Evolutionary conservation across 2,113 vertebrate genomes (phyloP).

Genomic region (Sylvietta virens): DNA sequence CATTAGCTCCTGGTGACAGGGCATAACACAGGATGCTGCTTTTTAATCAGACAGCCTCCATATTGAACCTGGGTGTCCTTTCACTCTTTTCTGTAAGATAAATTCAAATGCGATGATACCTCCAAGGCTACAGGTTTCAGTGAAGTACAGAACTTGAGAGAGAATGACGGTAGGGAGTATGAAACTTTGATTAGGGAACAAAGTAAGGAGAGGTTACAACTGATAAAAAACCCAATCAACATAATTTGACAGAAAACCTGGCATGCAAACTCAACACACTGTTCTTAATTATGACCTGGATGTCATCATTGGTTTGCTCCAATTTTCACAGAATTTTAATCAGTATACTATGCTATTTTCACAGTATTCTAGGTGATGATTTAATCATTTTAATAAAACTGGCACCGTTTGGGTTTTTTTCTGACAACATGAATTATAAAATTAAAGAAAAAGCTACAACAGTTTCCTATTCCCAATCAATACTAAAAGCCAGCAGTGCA

Average conservation of each 20-base stretch:
- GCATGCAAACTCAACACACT: not conserved
- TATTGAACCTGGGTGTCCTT: not conserved
- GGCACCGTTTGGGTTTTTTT: not conserved
- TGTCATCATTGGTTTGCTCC: not conserved
- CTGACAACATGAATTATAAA: not conserved
- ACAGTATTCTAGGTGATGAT: not conserved
- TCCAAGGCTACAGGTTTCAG: not conserved
- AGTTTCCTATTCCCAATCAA: not conserved
- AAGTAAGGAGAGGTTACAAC: not conserved
- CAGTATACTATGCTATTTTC: not conserved
- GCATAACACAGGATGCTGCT: not conserved
- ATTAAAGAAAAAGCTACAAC: not conserved
- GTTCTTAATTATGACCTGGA: not conserved
- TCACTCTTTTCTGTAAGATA: not conserved
- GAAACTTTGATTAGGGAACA: not conserved
- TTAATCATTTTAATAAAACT: not conserved
- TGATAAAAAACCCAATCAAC: not conserved
- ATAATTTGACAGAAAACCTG: not conserved
- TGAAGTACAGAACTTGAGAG: not conserved
- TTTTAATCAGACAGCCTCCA: fast-evolving
- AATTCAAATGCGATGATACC: not conserved
- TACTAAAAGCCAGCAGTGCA: not conserved
- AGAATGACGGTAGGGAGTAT: not conserved
- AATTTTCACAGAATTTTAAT: not conserved
- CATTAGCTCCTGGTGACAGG: not conserved